Base-by-base conservation (phyloP, 2,797 vertebrate genomes). In the Heterohyrax brucei region DNA sequence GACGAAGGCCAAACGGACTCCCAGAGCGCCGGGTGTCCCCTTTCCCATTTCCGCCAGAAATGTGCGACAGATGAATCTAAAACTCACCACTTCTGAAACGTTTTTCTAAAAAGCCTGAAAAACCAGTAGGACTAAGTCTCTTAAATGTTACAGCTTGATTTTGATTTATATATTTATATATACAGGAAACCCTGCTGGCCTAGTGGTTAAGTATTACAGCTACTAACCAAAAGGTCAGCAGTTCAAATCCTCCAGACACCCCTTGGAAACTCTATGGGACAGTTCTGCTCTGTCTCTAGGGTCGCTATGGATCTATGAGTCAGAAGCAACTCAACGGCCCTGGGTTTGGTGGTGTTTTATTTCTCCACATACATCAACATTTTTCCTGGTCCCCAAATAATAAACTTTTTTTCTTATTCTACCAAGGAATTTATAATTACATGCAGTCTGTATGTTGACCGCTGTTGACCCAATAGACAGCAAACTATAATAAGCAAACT, bases 91-190 rank as follows among this genome's bases (percentile, higher is more conserved):
- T 96, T 95, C 66, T 80, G 88, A 86, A 91, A 39, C 28, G 56
- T 73, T 91, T 91, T 94, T 81, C 68, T 81, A 30, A n/a, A n/a
- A 89, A 89, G 61, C 22, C 73, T 94, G 16, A 39, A 90, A 82
- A 85, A 62, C 13, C 9, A 73, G 0, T 68, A 88, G 87, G 62
- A 72, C 24, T 75, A 93, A 90, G 61, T 8, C 30, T 92, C 73
- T 68, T 87, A 91, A 91, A 77, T 62, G 76, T 86, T 83, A 87
- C 39, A 93, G 90, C 10, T 33, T 59, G 10, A 92, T 39, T 66
- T 87, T 19, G 46, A 5, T 24, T 77, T 76, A 39, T 39, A 39
- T 39, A 39, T 39, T 39, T 39, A 39, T 39, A 39, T 39, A 39
- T 39, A 39, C 39, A 39, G 39, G 39, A 39, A 39, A 39, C 39